Percentiles rank a stretch among this genome's conserved stretches.
Conservation (phyloP, 30 jellyfish, hydroid and myxozoan genomes). For the Aurelia aurita region DNA sequence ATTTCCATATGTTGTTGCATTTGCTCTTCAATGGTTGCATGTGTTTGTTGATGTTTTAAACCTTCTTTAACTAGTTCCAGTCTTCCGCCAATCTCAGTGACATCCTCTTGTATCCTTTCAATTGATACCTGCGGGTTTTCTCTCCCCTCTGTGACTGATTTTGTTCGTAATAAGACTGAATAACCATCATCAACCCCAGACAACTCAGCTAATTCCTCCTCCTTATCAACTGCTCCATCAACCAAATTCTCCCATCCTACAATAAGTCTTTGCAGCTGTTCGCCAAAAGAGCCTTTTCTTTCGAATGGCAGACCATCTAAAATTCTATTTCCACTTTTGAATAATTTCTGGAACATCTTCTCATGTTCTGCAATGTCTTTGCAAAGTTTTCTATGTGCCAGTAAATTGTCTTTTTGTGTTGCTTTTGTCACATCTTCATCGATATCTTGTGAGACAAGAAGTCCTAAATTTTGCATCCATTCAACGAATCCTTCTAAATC, state of each 20-base stretch:
- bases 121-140: background rate
- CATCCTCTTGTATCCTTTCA: background rate
- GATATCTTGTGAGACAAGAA: slow-evolving; percentile 42
- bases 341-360: slow-evolving; percentile 25
- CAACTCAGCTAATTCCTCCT: slow-evolving; percentile 33
- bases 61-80: slow-evolving; percentile 18
- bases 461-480: slow-evolving; percentile 74
- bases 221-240: slow-evolving; percentile 68
- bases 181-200: slow-evolving; percentile 41
- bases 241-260: slow-evolving; percentile 66
- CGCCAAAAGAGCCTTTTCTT: slow-evolving; percentile 57
- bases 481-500: slow-evolving; percentile 84
- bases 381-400: slow-evolving; percentile 44
- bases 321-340: slow-evolving; percentile 44
- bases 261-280: slow-evolving; percentile 36
- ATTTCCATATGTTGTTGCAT: slow-evolving; percentile 49
- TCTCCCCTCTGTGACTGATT: background rate
- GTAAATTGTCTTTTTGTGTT: slow-evolving; percentile 1
- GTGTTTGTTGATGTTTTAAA: background rate
- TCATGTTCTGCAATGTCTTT: slow-evolving; percentile 52
- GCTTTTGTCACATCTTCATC: slow-evolving; percentile 35
- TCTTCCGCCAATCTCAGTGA: slow-evolving; percentile 8
- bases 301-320: slow-evolving; percentile 57
- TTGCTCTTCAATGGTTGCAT: slow-evolving; percentile 15
- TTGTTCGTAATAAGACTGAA: slow-evolving; percentile 8